These are phyloP conservation scores for Enteromius trimaculatus DNA, from an alignment of 2,797 vertebrate genomes.

Conservation along the genomic window DNA sequence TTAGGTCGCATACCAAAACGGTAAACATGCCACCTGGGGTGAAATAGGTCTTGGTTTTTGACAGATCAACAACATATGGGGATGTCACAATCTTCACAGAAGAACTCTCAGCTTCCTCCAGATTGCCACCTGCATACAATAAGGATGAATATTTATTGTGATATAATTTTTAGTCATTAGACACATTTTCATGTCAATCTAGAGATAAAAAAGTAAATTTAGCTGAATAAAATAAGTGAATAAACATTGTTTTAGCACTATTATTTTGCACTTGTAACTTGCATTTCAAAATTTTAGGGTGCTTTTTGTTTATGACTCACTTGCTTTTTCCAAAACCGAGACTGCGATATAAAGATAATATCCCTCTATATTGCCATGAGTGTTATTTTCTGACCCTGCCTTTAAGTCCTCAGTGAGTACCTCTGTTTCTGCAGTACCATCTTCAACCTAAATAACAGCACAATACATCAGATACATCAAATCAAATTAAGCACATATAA, in stretches of 20 bases:
- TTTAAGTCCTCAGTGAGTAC: constrained; percentile 60
- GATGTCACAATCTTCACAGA: constrained; percentile 74
- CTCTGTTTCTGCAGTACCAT: constrained; percentile 63
- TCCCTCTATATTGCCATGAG: constrained; percentile 61
- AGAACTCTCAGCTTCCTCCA: constrained; percentile 73
- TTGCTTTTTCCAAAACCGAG: constrained; percentile 74
- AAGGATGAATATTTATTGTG: neutral
- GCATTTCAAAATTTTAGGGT: neutral
- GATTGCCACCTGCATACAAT: constrained; percentile 70
- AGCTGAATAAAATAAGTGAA: neutral
- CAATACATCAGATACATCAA: neutral
- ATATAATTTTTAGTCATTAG: neutral
- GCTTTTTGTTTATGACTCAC: constrained; percentile 64
- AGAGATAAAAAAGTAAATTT: too few relatives aligned
- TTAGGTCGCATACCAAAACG: constrained; percentile 66
- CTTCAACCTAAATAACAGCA: constrained; percentile 64
- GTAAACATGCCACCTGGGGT: constrained; percentile 71
- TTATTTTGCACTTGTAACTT: neutral
- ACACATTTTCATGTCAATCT: neutral
- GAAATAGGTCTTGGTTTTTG: constrained; percentile 75
- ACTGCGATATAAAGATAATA: constrained; percentile 69
- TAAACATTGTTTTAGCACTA: neutral
- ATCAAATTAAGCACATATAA: neutral
- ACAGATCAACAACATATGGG: constrained; percentile 72
- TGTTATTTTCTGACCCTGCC: constrained; percentile 52